Evolutionary conservation across 2,888 invertebrate species (phyloP).

Genomic region (Orthosia gothica): DNA sequence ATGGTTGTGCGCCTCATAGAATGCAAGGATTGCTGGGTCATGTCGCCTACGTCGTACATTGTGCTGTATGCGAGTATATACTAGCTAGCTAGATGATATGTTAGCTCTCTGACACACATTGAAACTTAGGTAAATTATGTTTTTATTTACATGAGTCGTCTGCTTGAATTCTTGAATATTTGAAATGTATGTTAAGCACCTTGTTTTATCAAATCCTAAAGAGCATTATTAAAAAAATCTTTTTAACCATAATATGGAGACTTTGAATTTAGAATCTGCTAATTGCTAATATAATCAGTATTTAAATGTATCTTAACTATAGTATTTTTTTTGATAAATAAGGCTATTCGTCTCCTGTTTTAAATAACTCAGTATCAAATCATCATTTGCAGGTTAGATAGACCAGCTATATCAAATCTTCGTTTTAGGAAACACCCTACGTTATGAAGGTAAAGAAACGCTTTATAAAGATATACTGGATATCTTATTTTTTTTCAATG

Average conservation of each 20-base stretch:
- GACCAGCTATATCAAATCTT: not conserved
- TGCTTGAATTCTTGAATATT: slow-evolving; percentile 3
- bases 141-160: not conserved
- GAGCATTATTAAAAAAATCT: no score
- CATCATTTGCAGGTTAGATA: not conserved
- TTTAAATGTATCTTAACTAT: no score
- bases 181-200: not conserved
- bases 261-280: no score
- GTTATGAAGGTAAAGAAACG: not conserved
- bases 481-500: not conserved
- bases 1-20: slow-evolving; percentile 31
- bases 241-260: no score
- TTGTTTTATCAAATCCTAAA: not conserved
- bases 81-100: not conserved
- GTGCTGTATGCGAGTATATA: not conserved
- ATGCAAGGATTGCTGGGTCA: slow-evolving; percentile 52
- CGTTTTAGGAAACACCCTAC: not conserved
- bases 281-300: no score
- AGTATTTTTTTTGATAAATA: no score
- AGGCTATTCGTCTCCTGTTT: not conserved
- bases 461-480: not conserved
- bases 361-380: not conserved
- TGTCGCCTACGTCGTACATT: slow-evolving; percentile 32
- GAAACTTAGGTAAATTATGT: not conserved
- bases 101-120: slow-evolving; percentile 30